phyloP scores from a whole-genome alignment of 2,797 vertebrate genomes.

The Helostoma temminkii region DNA sequence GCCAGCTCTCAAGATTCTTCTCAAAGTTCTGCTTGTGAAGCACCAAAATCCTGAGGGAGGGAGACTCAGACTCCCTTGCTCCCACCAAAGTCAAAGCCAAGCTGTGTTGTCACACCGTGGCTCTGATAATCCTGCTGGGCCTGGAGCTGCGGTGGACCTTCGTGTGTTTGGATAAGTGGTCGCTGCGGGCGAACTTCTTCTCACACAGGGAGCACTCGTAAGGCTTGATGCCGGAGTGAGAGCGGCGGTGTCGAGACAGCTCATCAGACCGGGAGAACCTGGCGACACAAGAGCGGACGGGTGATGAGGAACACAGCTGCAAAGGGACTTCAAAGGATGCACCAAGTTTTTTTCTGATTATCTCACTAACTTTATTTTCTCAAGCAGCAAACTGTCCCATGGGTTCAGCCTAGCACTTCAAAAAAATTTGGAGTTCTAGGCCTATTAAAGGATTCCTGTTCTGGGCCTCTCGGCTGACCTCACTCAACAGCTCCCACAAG shows the following conservation, averaged over 20 bases:
- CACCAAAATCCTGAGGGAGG: slow-evolving; percentile 70
- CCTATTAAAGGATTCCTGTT: background rate
- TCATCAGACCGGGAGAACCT: slow-evolving; percentile 88
- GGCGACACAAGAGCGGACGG: slow-evolving; percentile 28
- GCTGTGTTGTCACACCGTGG: slow-evolving; percentile 75
- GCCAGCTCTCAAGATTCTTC: slow-evolving; percentile 47
- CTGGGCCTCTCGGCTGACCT: background rate
- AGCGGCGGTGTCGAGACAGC: slow-evolving; percentile 86
- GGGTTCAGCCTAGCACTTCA: background rate
- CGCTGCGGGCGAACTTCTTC: slow-evolving; percentile 88
- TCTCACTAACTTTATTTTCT: background rate
- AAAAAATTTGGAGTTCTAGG: background rate
- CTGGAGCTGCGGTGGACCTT: slow-evolving; percentile 87
- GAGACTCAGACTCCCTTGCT: slow-evolving; percentile 10
- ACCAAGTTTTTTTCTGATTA: background rate
- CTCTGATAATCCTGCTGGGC: slow-evolving; percentile 79
- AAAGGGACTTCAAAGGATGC: background rate
- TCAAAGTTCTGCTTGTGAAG: slow-evolving; percentile 58
- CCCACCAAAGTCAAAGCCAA: background rate
- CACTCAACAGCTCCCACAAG: too few relatives aligned
- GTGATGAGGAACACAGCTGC: background rate
- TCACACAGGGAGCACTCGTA: slow-evolving; percentile 86
- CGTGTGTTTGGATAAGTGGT: slow-evolving; percentile 88
- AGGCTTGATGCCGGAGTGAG: slow-evolving; percentile 87
- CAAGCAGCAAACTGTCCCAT: background rate